phyloP scores from a whole-genome alignment of 2,888 invertebrate genomes.

The Thymelicus lineola region DNA sequence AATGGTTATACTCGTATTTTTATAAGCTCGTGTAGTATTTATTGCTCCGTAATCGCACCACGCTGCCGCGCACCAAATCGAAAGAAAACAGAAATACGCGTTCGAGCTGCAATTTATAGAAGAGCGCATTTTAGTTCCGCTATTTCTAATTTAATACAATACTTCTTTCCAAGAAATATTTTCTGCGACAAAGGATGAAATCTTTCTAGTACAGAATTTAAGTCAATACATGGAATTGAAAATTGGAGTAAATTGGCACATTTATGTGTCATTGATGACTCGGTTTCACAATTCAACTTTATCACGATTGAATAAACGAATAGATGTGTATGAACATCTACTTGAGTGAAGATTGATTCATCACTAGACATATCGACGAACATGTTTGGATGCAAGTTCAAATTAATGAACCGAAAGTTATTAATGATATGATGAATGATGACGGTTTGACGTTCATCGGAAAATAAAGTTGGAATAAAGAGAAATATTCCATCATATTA shows the following conservation, averaged over 20 bases:
- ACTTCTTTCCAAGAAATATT: constrained; percentile 12
- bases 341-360: no score
- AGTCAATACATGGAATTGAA: constrained; percentile 1
- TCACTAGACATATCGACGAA: no score
- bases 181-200: constrained; percentile 1
- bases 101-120: constrained; percentile 18
- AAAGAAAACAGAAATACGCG: constrained; percentile 29
- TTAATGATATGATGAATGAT: no score
- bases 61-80: constrained; percentile 14
- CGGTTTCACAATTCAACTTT: no score
- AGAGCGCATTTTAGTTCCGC: constrained; percentile 24
- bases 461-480: no score
- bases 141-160: constrained; percentile 29
- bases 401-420: no score
- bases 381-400: no score
- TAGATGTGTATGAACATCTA: no score
- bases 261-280: no score
- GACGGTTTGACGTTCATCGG: no score
- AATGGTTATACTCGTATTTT: constrained; percentile 12
- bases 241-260: neutral
- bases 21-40: constrained; percentile 14
- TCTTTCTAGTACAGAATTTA: neutral
- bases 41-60: constrained; percentile 13
- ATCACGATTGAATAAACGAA: no score
- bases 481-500: no score